These are phyloP conservation scores for Tiaroga cobitis DNA, from an alignment of 2,797 vertebrate genomes.

Conservation along the genomic window DNA sequence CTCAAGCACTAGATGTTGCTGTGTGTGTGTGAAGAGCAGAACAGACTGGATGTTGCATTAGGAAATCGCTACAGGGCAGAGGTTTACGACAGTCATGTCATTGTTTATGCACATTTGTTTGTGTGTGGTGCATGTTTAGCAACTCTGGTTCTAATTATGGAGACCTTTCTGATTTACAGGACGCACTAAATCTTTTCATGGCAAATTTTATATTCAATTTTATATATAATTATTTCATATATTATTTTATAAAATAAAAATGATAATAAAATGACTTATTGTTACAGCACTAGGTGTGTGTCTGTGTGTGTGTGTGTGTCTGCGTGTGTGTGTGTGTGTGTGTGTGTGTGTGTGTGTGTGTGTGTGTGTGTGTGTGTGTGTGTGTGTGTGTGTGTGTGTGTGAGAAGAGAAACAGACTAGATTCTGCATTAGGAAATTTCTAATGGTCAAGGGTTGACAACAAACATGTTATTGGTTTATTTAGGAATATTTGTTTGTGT, in stretches of 20 bases:
- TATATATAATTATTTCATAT: too few relatives aligned
- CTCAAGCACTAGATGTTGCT: background rate
- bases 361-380: too few relatives aligned
- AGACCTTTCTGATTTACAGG: slow-evolving; percentile 1
- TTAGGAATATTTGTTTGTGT: background rate
- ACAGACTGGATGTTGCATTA: background rate
- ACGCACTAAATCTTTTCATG: background rate
- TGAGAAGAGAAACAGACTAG: background rate
- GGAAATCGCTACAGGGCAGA: background rate
- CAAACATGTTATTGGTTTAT: background rate
- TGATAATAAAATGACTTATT: background rate
- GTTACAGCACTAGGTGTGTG: background rate
- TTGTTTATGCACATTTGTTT: background rate
- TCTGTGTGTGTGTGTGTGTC: too few relatives aligned
- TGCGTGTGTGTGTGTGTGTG: too few relatives aligned
- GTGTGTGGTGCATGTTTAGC: slow-evolving; percentile 34
- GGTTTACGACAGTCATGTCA: background rate
- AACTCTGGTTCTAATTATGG: slow-evolving; percentile 17
- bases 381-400: background rate
- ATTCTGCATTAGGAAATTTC: background rate
- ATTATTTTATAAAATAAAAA: background rate
- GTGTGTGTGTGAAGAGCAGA: slow-evolving; percentile 2
- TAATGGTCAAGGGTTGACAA: background rate
- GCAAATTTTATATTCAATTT: background rate
- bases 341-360: background rate